Percentiles rank a stretch among this genome's conserved stretches.
Evolutionary conservation across 2,113 vertebrate species (phyloP).

Genomic region (Coptodon rendalli): DNA sequence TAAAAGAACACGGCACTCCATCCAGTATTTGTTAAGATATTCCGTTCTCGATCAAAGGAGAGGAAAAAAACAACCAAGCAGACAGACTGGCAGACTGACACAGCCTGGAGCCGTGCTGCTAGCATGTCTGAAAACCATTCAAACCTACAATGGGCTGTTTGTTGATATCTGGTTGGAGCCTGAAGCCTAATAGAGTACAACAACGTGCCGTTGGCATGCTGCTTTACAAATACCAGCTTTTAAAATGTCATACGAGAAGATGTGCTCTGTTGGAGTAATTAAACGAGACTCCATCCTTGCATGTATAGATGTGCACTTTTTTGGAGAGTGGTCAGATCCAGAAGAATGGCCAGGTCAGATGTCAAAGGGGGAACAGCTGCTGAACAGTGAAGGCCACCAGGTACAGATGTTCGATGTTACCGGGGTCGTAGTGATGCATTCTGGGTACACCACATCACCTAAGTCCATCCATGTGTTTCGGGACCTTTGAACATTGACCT

Average conservation of each 20-base stretch:
- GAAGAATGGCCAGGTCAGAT: slow-evolving; percentile 37
- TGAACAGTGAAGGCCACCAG: slow-evolving; percentile 52
- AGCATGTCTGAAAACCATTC: background rate
- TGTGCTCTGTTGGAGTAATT: background rate
- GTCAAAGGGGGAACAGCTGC: slow-evolving; percentile 50
- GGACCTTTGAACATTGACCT: slow-evolving; percentile 38
- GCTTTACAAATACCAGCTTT: slow-evolving; percentile 36
- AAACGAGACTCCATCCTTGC: slow-evolving; percentile 3
- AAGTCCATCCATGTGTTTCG: slow-evolving; percentile 52
- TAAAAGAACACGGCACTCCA: background rate
- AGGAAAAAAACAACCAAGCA: background rate
- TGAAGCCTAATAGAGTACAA: background rate
- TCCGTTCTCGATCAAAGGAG: background rate
- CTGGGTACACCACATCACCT: slow-evolving; percentile 40
- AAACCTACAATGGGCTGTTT: background rate
- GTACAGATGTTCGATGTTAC: slow-evolving; percentile 71
- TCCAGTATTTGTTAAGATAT: background rate
- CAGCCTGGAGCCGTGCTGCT: background rate
- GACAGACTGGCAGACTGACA: background rate
- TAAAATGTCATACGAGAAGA: slow-evolving; percentile 17
- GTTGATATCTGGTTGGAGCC: background rate
- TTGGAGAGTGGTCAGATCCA: slow-evolving; percentile 22
- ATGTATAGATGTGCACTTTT: background rate
- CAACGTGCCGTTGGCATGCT: background rate
- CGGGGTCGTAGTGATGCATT: slow-evolving; percentile 57